A percentile compares a stretch with the other conserved stretches of the same genome.
Conservation (phyloP, 2,888 invertebrate species). For the Bruchidius siliquastri region DNA sequence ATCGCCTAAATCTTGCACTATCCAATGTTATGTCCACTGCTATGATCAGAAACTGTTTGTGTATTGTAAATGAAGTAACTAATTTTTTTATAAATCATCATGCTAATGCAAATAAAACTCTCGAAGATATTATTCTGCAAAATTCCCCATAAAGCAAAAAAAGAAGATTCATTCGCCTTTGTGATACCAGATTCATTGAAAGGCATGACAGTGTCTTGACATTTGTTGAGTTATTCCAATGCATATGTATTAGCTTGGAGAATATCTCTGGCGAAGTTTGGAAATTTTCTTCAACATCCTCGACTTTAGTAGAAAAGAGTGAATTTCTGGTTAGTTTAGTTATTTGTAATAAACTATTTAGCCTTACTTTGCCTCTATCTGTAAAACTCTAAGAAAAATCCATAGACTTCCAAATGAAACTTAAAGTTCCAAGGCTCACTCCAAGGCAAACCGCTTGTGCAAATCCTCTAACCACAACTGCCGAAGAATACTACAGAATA, state of each 20-base stretch:
- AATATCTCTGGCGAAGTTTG: neutral
- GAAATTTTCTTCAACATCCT: neutral
- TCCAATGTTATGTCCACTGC: slow-evolving; percentile 1
- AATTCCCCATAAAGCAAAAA: slow-evolving; percentile 4
- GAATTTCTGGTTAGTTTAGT: slow-evolving; percentile 3
- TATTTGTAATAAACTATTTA: slow-evolving; percentile 3
- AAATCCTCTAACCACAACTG: neutral
- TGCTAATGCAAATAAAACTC: neutral
- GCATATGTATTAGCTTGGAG: neutral
- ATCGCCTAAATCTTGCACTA: neutral
- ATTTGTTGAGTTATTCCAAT: slow-evolving; percentile 3
- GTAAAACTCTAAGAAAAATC: neutral
- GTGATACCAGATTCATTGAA: slow-evolving; percentile 6
- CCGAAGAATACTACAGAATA: slow-evolving; percentile 2
- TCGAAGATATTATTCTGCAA: neutral
- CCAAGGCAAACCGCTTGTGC: neutral
- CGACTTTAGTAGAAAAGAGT: neutral
- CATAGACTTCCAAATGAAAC: neutral
- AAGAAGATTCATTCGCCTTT: neutral
- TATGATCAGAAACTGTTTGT: neutral
- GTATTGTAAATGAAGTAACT: neutral
- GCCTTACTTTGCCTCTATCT: neutral
- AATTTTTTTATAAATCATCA: slow-evolving; percentile 5
- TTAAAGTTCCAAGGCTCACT: slow-evolving; percentile 3
- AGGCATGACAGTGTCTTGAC: slow-evolving; percentile 3